Evolutionary conservation across 2,888 invertebrate species (phyloP).

Genomic region (Chrysotoxum bicinctum): DNA sequence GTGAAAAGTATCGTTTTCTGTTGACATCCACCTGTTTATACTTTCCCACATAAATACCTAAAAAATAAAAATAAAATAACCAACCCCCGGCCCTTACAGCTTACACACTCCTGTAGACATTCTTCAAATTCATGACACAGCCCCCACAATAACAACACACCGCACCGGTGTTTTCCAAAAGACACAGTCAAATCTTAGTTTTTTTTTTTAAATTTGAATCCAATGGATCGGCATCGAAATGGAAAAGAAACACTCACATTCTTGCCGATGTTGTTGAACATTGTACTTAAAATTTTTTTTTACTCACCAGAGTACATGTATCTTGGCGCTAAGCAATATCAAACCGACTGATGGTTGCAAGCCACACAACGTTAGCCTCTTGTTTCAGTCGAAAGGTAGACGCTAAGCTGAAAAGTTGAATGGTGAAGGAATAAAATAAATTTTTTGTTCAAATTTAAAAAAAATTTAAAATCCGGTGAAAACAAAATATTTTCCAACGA

Average conservation of each 20-base stretch:
- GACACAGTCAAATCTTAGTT: conserved; percentile 17
- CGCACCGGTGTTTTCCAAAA: conserved; percentile 42
- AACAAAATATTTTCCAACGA: neutral
- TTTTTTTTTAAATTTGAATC: conserved; percentile 10
- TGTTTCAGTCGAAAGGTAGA: conserved; percentile 66
- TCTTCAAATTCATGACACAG: conserved; percentile 18
- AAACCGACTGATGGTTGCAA: conserved; percentile 52
- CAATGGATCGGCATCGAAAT: conserved; percentile 2
- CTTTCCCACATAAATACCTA: neutral
- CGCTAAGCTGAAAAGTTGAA: conserved; percentile 63
- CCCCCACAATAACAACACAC: conserved; percentile 3
- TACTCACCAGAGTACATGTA: conserved; percentile 14
- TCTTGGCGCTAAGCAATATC: conserved; percentile 67
- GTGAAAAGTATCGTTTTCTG: neutral
- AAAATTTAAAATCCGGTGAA: neutral
- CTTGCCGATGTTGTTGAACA: neutral
- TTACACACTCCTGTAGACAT: conserved; percentile 21
- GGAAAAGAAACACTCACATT: conserved; percentile 26
- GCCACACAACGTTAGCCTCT: conserved; percentile 56
- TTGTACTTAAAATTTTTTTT: neutral
- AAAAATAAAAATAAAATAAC: neutral
- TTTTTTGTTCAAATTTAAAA: neutral
- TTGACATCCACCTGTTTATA: conserved; percentile 16
- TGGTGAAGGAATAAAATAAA: conserved; percentile 16
- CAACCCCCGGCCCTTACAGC: conserved; percentile 5